Conservation (phyloP, 2,113 vertebrate species). For the Strigops habroptila region DNA sequence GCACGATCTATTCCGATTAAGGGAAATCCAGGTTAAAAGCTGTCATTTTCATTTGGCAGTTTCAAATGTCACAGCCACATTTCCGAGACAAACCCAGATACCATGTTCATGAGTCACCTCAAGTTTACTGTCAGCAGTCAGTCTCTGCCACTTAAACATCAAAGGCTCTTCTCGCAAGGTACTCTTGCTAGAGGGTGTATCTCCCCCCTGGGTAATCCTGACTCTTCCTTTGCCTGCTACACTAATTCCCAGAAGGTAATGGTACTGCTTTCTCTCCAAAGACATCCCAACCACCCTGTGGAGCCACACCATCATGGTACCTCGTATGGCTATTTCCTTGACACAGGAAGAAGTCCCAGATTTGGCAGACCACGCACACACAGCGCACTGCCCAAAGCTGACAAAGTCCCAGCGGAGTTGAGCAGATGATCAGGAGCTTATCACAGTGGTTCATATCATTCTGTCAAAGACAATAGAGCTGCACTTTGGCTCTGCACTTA, state of each 20-base stretch:
- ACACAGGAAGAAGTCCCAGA: background rate
- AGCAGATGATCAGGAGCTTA: background rate
- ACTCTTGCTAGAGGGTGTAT: background rate
- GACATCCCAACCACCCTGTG: background rate
- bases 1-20: background rate
- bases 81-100: background rate
- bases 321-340: background rate
- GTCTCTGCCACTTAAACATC: background rate
- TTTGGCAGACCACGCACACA: background rate
- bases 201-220: background rate
- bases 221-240: background rate
- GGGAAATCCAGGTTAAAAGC: slow-evolving; percentile 10
- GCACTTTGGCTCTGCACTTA: background rate
- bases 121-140: background rate
- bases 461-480: background rate
- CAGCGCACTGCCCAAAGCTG: background rate
- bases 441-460: background rate
- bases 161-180: background rate
- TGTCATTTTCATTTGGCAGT: background rate
- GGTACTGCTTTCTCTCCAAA: background rate
- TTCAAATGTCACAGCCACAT: slow-evolving; percentile 4
- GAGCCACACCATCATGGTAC: background rate
- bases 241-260: background rate
- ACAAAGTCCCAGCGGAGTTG: background rate
- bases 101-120: background rate